phyloP scores from a whole-genome alignment of 2,888 invertebrate species.

The Ormyrus pomaceus region DNA sequence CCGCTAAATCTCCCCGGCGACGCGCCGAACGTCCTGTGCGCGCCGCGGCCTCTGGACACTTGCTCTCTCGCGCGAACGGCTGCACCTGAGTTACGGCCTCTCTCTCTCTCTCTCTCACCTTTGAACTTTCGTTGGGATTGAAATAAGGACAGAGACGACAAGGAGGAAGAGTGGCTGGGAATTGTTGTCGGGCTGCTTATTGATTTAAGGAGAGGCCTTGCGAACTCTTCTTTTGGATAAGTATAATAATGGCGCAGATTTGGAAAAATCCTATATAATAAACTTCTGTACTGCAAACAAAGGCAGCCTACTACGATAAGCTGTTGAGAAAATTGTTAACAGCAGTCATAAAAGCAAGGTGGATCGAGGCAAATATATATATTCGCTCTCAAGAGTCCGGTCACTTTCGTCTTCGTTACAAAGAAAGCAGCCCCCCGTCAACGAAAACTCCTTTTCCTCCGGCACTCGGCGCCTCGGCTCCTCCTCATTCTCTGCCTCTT shows the following conservation, averaged over 20 bases:
- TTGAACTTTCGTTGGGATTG: background rate
- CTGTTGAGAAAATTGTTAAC: too few relatives aligned
- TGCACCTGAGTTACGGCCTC: slow-evolving; percentile 8
- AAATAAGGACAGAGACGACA: too few relatives aligned
- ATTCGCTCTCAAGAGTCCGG: background rate
- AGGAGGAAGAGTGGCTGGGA: too few relatives aligned
- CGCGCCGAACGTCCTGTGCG: background rate
- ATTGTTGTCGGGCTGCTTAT: too few relatives aligned
- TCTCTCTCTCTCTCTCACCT: background rate
- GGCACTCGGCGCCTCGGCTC: background rate
- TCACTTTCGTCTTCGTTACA: background rate
- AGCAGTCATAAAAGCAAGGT: too few relatives aligned
- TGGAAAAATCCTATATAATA: too few relatives aligned
- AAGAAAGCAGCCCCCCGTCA: background rate
- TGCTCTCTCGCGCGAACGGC: background rate
- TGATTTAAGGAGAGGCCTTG: background rate
- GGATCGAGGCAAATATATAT: too few relatives aligned
- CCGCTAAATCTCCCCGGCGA: slow-evolving; percentile 34
- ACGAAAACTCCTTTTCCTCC: slow-evolving; percentile 38
- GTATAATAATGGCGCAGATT: too few relatives aligned
- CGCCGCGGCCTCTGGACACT: background rate
- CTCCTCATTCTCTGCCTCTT: slow-evolving; percentile 17
- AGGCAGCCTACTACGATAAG: too few relatives aligned
- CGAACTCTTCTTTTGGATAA: background rate
- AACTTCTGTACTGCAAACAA: too few relatives aligned